A percentile compares a stretch with the other conserved stretches of the same genome.
phyloP scores from a whole-genome alignment of 1,140 invertebrate genomes.

The Solen grandis region DNA sequence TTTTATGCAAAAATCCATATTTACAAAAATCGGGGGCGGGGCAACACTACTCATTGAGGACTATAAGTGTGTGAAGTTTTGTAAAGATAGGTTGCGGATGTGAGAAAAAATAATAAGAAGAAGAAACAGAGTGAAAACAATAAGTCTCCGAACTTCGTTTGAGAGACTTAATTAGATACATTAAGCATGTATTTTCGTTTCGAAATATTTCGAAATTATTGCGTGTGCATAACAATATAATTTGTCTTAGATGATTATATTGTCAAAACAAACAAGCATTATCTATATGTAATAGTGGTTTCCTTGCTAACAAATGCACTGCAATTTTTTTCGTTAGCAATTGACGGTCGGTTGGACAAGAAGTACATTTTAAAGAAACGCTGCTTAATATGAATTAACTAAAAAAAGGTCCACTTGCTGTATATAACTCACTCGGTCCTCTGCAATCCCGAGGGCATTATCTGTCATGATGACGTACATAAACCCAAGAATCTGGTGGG shows the following conservation, averaged over 20 bases:
- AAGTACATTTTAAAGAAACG: background rate
- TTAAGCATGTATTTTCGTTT: too few species aligned
- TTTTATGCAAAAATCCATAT: too few species aligned
- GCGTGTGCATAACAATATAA: too few species aligned
- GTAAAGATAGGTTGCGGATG: too few species aligned
- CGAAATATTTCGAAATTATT: too few species aligned
- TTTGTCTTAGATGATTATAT: background rate
- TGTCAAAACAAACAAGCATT: background rate
- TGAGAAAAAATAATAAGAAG: too few species aligned
- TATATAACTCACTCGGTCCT: constrained; percentile 64
- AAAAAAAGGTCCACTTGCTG: background rate
- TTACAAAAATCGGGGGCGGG: too few species aligned
- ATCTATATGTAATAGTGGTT: background rate
- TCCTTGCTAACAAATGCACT: background rate
- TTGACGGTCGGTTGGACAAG: background rate
- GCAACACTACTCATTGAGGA: too few species aligned
- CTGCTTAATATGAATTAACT: background rate
- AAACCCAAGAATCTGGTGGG: constrained; percentile 64
- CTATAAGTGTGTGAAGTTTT: too few species aligned
- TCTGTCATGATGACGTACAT: constrained; percentile 73
- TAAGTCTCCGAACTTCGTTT: too few species aligned
- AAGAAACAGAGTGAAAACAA: too few species aligned
- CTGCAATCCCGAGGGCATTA: constrained; percentile 67
- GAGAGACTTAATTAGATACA: too few species aligned
- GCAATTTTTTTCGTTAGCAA: background rate